These are phyloP conservation scores for Cephus pygmeus DNA, from an alignment of 2,888 invertebrate genomes.

Conservation along the genomic window DNA sequence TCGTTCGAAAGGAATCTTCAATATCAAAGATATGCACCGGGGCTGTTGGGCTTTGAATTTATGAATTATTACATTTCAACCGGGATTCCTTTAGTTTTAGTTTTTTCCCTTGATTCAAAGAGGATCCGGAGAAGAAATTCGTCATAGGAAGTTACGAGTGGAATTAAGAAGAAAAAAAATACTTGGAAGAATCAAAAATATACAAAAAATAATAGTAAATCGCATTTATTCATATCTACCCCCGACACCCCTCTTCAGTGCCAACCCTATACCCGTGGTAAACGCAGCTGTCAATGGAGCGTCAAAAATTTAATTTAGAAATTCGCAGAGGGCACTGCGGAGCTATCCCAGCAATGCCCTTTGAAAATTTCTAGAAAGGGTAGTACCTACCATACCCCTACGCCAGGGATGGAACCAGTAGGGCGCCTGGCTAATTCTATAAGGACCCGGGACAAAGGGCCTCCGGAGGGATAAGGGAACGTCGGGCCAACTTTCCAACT, in stretches of 20 bases:
- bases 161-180: background rate
- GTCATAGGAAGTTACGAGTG: background rate
- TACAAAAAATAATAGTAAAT: background rate
- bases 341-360: background rate
- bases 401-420: background rate
- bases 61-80: slow-evolving; percentile 45
- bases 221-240: no score
- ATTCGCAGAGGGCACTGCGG: background rate
- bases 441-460: background rate
- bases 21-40: slow-evolving; percentile 41
- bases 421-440: background rate
- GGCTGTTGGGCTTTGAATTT: slow-evolving; percentile 37
- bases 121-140: background rate
- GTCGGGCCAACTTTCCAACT: background rate
- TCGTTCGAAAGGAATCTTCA: slow-evolving; percentile 38
- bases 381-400: background rate
- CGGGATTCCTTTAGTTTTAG: slow-evolving; percentile 29
- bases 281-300: background rate
- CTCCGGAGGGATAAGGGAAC: background rate
- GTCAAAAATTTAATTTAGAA: background rate
- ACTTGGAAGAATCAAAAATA: background rate
- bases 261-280: background rate
- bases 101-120: background rate
- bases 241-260: no score
- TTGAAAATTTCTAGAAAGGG: background rate